Base-by-base conservation (phyloP, 2,797 vertebrate genomes). In the Rhinatrema bivittatum region DNA sequence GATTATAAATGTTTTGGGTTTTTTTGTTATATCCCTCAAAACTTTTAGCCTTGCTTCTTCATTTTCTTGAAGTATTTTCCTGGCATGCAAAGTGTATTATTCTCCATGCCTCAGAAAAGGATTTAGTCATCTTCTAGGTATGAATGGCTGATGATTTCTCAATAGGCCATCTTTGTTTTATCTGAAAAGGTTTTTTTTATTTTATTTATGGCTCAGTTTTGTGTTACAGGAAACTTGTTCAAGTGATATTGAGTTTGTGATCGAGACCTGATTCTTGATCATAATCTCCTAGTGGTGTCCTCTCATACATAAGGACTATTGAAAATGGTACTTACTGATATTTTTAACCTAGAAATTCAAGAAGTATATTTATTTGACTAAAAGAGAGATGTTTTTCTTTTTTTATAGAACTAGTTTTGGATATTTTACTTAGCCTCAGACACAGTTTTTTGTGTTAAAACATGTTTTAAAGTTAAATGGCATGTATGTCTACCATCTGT, bases 71-170 rank as follows among this genome's bases (percentile, higher is more conserved):
- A 5, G 5, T 48, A 46, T 16, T 12, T 62, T 56, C 63, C 62
- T 50, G 63, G 68, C 72, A 70, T 75, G 64, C n/a, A n/a, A n/a
- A n/a, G n/a, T n/a, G n/a, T n/a, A 30, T 42, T 51, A 44, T 41
- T 64, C 42, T 62, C 73, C 58, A 52, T 62, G 60, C 44, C 53
- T 63, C 55, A 46, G 40, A 75, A 51, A 35, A 50, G 46, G 51
- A 60, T 33, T 28, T 54, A 66, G 52, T 63, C n/a, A n/a, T n/a
- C n/a, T n/a, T n/a, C n/a, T n/a, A n/a, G n/a, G n/a, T n/a, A n/a
- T 56, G 70, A 62, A 50, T 54, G 46, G 55, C 60, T 49, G 70
- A 47, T 60, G 59, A 38, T 61, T n/a, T n/a, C n/a, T n/a, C n/a
- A n/a, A n/a, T n/a, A n/a, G n/a, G n/a, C n/a, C n/a, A n/a, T n/a